Percentiles rank a stretch among this genome's conserved stretches.
These are phyloP conservation scores for Sisyra nigra DNA, from an alignment of 2,888 invertebrate genomes.

Conservation along the genomic window DNA sequence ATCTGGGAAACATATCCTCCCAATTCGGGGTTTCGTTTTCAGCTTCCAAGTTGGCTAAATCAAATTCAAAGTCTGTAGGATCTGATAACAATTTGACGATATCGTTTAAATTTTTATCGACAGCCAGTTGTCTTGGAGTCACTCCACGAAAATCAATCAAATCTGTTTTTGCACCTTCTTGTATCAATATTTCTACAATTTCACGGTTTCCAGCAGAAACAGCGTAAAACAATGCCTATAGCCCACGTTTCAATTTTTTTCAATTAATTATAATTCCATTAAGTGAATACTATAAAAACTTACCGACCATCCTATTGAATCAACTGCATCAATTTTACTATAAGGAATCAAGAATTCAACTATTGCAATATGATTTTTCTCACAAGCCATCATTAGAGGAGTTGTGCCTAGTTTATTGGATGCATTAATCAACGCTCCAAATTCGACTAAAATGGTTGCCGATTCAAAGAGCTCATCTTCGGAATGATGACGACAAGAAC, in stretches of 20 bases:
- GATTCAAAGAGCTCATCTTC: constrained; percentile 27
- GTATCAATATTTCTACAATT: constrained; percentile 35
- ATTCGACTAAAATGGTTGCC: constrained; percentile 32
- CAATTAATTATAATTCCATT: not conserved
- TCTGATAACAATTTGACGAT: constrained; percentile 30
- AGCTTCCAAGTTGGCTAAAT: constrained; percentile 17
- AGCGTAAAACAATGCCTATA: constrained; percentile 46
- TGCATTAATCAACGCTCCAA: constrained; percentile 34
- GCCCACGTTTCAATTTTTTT: not conserved
- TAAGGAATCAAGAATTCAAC: constrained; percentile 35
- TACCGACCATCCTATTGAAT: constrained; percentile 46
- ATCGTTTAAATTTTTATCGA: constrained; percentile 30
- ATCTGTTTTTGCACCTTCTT: constrained; percentile 31
- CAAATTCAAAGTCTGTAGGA: constrained; percentile 20
- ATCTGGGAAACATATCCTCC: constrained; percentile 35
- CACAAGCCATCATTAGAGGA: constrained; percentile 44
- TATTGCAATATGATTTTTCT: constrained; percentile 32
- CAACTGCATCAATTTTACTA: constrained; percentile 36
- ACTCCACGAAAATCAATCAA: constrained; percentile 34
- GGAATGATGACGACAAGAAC: constrained; percentile 34
- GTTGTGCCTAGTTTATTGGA: constrained; percentile 41
- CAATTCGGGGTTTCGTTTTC: constrained; percentile 23
- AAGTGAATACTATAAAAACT: constrained; percentile 16
- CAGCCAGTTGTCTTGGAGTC: constrained; percentile 36
- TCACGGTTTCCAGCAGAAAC: constrained; percentile 36